Evolutionary conservation across 2,113 vertebrate genomes (phyloP).

Genomic region (Capreolus pygargus): DNA sequence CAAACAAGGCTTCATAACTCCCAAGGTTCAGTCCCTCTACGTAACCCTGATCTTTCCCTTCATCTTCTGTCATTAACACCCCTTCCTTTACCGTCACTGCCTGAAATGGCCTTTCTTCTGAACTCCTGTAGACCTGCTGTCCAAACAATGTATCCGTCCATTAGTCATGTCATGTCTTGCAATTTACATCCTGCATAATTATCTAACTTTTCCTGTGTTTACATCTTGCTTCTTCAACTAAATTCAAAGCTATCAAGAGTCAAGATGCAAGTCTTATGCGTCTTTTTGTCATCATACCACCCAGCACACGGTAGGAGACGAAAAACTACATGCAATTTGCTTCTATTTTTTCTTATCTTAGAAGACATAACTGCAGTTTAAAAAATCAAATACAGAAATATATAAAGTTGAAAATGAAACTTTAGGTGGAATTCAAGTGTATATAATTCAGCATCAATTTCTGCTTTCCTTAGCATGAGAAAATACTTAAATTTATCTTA

Average conservation of each 20-base stretch:
- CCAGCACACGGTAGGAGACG: background rate
- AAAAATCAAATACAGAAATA: background rate
- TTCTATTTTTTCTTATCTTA: background rate
- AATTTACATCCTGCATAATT: background rate
- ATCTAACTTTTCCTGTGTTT: constrained; percentile 1
- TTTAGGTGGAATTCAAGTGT: background rate
- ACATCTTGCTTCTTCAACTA: constrained; percentile 9
- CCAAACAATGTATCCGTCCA: background rate
- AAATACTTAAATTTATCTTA: background rate
- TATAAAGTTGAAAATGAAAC: background rate
- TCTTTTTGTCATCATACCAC: background rate
- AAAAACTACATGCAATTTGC: background rate
- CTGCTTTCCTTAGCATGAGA: background rate
- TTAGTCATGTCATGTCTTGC: background rate
- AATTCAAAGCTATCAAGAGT: background rate
- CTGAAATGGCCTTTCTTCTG: background rate
- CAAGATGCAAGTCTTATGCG: background rate
- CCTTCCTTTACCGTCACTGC: background rate
- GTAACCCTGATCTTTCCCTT: background rate
- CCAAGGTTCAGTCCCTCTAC: background rate
- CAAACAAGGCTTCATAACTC: background rate
- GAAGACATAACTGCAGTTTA: background rate
- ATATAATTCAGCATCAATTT: background rate
- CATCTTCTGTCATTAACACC: background rate
- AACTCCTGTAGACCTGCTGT: background rate